phyloP scores from a whole-genome alignment of 2,113 vertebrate species.

The Accipiter virgatus region DNA sequence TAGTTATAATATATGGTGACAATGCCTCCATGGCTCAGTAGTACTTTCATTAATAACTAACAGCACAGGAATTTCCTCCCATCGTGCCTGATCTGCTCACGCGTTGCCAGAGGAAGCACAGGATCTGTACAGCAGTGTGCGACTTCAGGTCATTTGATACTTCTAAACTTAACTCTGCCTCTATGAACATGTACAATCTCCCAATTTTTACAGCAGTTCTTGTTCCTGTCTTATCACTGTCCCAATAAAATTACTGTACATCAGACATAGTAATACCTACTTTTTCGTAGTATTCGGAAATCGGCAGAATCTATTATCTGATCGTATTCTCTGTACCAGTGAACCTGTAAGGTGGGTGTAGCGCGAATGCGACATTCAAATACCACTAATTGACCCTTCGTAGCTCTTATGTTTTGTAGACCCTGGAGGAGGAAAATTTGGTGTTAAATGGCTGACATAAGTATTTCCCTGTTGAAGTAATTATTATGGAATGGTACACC shows the following conservation, averaged over 20 bases:
- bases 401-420: slow-evolving; percentile 81
- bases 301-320: slow-evolving; percentile 83
- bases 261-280: slow-evolving; percentile 50
- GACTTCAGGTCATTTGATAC: neutral
- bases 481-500: neutral
- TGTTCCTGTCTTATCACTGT: neutral
- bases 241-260: fast-evolving
- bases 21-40: neutral
- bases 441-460: neutral
- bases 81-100: fast-evolving
- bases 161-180: neutral
- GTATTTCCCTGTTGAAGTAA: neutral
- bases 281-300: slow-evolving; percentile 86
- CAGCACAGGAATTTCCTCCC: neutral
- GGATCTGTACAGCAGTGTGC: neutral
- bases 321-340: slow-evolving; percentile 83
- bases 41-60: neutral
- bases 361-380: slow-evolving; percentile 84
- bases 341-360: slow-evolving; percentile 78
- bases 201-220: neutral
- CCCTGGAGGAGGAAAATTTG: slow-evolving; percentile 61
- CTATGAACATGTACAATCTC: fast-evolving
- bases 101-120: fast-evolving
- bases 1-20: neutral
- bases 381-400: slow-evolving; percentile 82